Evolutionary conservation across 1,140 invertebrate species (phyloP).

Genomic region (Pseudomyrmex flavicornis): DNA sequence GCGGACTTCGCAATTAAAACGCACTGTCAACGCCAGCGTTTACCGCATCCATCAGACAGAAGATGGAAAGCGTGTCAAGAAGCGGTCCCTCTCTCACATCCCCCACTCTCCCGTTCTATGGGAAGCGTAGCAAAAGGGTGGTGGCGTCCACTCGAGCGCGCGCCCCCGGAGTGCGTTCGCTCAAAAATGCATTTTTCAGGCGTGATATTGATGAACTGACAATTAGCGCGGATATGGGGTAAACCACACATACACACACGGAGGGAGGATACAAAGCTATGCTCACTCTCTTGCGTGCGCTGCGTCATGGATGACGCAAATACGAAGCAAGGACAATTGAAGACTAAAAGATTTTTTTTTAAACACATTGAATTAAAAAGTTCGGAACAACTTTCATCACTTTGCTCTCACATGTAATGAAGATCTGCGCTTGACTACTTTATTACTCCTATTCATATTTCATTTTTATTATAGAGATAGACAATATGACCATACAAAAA

Average conservation of each 20-base stretch:
- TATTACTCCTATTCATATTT: background rate
- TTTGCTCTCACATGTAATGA: no score
- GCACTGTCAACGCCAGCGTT: conserved; percentile 61
- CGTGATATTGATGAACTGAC: conserved; percentile 57
- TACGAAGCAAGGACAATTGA: conserved; percentile 17
- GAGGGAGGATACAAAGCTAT: background rate
- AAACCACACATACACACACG: background rate
- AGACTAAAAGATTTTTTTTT: background rate
- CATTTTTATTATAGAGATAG: conserved; percentile 1
- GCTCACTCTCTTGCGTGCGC: background rate
- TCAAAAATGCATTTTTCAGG: conserved; percentile 61
- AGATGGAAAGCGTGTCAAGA: conserved; percentile 62
- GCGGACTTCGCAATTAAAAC: conserved; percentile 58
- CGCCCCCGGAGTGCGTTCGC: conserved; percentile 19
- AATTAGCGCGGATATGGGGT: conserved; percentile 54
- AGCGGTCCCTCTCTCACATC: background rate
- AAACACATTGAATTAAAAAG: background rate
- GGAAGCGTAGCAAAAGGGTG: conserved; percentile 44
- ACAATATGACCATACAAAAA: background rate
- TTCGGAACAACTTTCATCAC: background rate
- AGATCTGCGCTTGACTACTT: no score
- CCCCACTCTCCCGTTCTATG: background rate
- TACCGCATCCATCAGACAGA: conserved; percentile 60
- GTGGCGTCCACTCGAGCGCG: conserved; percentile 38
- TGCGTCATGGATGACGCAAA: conserved; percentile 4